Evolutionary conservation across 2,113 vertebrate species (phyloP), one percentile per base, ranked within the genome.

Genomic region (Lepus timidus): DNA sequence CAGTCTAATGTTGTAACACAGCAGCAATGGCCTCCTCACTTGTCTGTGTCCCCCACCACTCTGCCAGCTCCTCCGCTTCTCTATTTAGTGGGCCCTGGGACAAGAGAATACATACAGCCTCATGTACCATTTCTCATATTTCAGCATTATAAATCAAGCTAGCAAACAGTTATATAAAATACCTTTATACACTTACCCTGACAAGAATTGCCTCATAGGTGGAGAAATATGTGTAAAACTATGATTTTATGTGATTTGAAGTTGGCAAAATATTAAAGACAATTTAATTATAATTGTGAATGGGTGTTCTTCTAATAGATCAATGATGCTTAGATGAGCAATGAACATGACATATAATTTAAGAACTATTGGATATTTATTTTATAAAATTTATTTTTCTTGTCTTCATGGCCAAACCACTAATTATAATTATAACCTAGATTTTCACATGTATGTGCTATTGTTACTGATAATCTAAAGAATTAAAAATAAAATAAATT

Each of bases 241-340:
- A 84, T 84, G 68, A 55, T 93, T 91, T 90, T 70, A 76, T 64
- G 16, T 73, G 52, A 95, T 78, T 90, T 93, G 93, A 94, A 88
- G 25, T 67, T 97, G 85, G 76, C n/a, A 90, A 95, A 90, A 64
- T 90, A 93, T 81, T 97, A 78, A 96, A 96, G 88, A 87, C 68
- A 90, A 92, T 85, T 91, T 93, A 90, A 85, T 94, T 84, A 89
- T 83, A 44, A 49, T 76, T 78, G 44, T 76, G 73, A 76, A 52
- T 87, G 36, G 65, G 23, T 67, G 62, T 89, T 85, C 67, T 20
- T 6, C n/a, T 93, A 75, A 74, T 31, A 82, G 70, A 91, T n/a
- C 62, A 88, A 20, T 65, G 6, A 52, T 55, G n/a, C 73, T 92
- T 95, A 80, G 49, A 84, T 55, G 9, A 87, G 79, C 94, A 76